These are phyloP conservation scores for Chromis chromis DNA, from an alignment of 2,797 vertebrate species.

Conservation along the genomic window DNA sequence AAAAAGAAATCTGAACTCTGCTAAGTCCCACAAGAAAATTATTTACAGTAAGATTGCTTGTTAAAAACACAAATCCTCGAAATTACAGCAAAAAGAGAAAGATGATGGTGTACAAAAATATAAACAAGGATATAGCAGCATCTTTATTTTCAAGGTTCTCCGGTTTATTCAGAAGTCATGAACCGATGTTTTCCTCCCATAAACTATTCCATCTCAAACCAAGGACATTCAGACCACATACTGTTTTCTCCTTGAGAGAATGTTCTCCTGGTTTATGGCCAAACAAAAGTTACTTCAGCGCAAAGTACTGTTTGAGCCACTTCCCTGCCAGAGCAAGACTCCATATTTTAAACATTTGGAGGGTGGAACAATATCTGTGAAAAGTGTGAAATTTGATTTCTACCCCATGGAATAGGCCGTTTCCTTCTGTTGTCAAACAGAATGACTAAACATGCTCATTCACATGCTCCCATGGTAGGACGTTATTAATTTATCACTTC, in stretches of 20 bases:
- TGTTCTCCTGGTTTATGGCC: slow-evolving; percentile 66
- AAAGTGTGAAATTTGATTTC: slow-evolving; percentile 81
- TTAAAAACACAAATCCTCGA: slow-evolving; percentile 38
- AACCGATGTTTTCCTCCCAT: slow-evolving; percentile 35
- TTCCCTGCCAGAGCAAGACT: slow-evolving; percentile 68
- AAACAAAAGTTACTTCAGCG: slow-evolving; percentile 75
- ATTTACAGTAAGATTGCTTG: neutral
- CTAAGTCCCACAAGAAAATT: neutral
- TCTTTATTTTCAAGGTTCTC: slow-evolving; percentile 48
- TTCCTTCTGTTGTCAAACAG: slow-evolving; percentile 89
- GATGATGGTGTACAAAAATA: slow-evolving; percentile 19
- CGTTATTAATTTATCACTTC: slow-evolving; percentile 87
- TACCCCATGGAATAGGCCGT: slow-evolving; percentile 81
- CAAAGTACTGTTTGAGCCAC: slow-evolving; percentile 68
- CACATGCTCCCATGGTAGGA: slow-evolving; percentile 83
- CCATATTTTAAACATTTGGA: slow-evolving; percentile 79
- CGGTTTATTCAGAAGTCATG: slow-evolving; percentile 41
- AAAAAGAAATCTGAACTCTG: slow-evolving; percentile 2
- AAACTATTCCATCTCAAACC: slow-evolving; percentile 49
- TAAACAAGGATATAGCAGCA: slow-evolving; percentile 34
- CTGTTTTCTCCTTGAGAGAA: slow-evolving; percentile 46
- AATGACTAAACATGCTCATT: slow-evolving; percentile 88
- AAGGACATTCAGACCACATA: slow-evolving; percentile 51
- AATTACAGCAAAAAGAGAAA: slow-evolving; percentile 34
- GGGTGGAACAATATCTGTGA: slow-evolving; percentile 79